A percentile compares a stretch with the other conserved stretches of the same genome.
Conservation (phyloP, 2,797 vertebrate genomes). For the Cottoperca gobio region DNA sequence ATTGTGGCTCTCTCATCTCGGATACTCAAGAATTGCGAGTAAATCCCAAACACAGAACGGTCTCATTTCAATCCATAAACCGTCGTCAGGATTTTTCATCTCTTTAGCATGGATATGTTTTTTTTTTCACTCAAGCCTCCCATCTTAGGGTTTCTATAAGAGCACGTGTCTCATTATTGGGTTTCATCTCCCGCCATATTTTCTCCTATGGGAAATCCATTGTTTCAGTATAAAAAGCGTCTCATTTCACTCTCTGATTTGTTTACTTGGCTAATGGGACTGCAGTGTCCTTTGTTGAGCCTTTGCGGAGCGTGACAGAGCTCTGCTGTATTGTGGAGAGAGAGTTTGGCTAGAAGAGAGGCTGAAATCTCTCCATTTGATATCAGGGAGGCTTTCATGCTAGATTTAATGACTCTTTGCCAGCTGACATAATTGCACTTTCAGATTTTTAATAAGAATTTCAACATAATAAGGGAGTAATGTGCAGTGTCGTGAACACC, state of each 20-base stretch:
- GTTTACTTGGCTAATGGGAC: slow-evolving; percentile 82
- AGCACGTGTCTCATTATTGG: slow-evolving; percentile 71
- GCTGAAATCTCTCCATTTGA: slow-evolving; percentile 75
- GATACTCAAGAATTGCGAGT: slow-evolving; percentile 37
- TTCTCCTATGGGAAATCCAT: slow-evolving; percentile 77
- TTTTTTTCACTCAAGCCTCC: slow-evolving; percentile 59
- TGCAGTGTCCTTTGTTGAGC: slow-evolving; percentile 77
- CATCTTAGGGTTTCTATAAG: slow-evolving; percentile 67
- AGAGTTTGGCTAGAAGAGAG: slow-evolving; percentile 73
- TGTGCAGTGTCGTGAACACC: slow-evolving; percentile 78
- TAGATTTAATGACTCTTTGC: slow-evolving; percentile 82
- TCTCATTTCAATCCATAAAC: slow-evolving; percentile 71
- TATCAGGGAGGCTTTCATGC: slow-evolving; percentile 78
- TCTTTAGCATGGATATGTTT: slow-evolving; percentile 46
- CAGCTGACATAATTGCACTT: slow-evolving; percentile 85
- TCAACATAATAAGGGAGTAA: slow-evolving; percentile 82
- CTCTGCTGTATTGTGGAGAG: slow-evolving; percentile 61
- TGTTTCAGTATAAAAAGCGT: slow-evolving; percentile 80
- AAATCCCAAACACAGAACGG: slow-evolving; percentile 60
- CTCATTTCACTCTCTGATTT: slow-evolving; percentile 80
- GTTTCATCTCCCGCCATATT: slow-evolving; percentile 77
- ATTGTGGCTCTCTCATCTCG: slow-evolving; percentile 37
- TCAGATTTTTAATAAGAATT: slow-evolving; percentile 86
- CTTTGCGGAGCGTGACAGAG: slow-evolving; percentile 75
- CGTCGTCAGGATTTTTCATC: slow-evolving; percentile 59